phyloP scores from a whole-genome alignment of 1,140 invertebrate species.

The Neodiprion fabricii region DNA sequence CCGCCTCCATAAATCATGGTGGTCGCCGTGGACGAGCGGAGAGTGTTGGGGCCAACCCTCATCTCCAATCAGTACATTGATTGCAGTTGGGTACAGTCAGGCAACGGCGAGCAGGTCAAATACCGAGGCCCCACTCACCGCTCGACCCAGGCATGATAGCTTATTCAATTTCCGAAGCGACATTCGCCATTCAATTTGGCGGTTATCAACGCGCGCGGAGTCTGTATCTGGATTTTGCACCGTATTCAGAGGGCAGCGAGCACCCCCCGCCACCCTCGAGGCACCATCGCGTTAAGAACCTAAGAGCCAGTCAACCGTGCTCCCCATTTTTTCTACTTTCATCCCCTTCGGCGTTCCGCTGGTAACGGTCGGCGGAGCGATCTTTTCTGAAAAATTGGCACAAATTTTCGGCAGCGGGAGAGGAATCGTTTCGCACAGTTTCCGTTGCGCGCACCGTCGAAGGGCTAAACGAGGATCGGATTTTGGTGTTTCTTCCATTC shows the following conservation, averaged over 20 bases:
- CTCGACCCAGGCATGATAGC: constrained; percentile 52
- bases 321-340: too few species aligned
- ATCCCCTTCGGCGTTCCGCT: too few species aligned
- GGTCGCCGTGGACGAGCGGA: constrained; percentile 12
- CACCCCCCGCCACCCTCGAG: too few species aligned
- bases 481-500: too few species aligned
- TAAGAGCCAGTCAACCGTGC: not conserved
- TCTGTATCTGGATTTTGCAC: constrained; percentile 44
- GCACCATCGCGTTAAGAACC: constrained; percentile 8
- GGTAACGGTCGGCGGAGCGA: too few species aligned
- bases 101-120: constrained; percentile 49
- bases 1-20: constrained; percentile 53
- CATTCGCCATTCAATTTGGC: constrained; percentile 57
- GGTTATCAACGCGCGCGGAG: constrained; percentile 49
- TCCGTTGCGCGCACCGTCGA: too few species aligned
- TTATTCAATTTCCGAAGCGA: constrained; percentile 60
- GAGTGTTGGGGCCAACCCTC: constrained; percentile 43
- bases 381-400: too few species aligned
- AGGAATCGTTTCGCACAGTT: too few species aligned
- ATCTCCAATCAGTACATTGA: constrained; percentile 59
- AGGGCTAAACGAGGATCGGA: too few species aligned
- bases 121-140: constrained; percentile 47
- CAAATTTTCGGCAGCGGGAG: too few species aligned
- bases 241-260: constrained; percentile 25
- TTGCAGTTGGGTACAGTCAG: constrained; percentile 33